A percentile compares a stretch with the other conserved stretches of the same genome.
phyloP scores from a whole-genome alignment of 2,888 invertebrate genomes.

The Metacarcinus magister region DNA sequence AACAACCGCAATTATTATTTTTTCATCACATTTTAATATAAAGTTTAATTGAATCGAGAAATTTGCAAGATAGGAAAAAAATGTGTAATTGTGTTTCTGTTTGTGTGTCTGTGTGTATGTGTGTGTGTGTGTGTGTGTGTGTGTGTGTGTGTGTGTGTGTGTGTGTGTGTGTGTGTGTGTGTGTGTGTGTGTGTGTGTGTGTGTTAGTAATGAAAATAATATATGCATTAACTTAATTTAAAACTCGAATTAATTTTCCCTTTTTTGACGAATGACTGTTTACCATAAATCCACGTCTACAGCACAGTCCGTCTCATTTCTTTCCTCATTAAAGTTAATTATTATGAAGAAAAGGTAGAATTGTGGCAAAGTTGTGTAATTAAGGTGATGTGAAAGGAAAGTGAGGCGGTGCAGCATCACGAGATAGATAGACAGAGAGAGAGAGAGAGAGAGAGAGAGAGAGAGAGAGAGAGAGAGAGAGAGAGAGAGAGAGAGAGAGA shows the following conservation, averaged over 20 bases:
- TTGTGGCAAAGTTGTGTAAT: not conserved
- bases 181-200: no score
- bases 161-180: no score
- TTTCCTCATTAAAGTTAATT: slow-evolving; percentile 1
- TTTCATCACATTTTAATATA: no score
- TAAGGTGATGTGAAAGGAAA: slow-evolving; percentile 5
- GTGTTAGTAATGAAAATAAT: no score
- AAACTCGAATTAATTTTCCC: not conserved
- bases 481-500: not conserved
- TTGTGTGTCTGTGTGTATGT: no score
- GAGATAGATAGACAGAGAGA: slow-evolving; percentile 15
- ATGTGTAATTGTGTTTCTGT: no score
- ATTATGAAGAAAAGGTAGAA: slow-evolving; percentile 32
- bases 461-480: slow-evolving; percentile 37
- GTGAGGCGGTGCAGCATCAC: not conserved
- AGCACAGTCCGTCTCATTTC: not conserved
- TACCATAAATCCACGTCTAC: not conserved
- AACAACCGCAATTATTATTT: no score
- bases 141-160: no score
- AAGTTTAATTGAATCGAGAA: no score
- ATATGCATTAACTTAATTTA: not conserved
- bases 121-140: no score
- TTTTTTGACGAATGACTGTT: not conserved
- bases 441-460: slow-evolving; percentile 39
- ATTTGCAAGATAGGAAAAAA: no score